Evolutionary conservation across 2,888 invertebrate genomes (phyloP).

Genomic region (Norana najaformis): DNA sequence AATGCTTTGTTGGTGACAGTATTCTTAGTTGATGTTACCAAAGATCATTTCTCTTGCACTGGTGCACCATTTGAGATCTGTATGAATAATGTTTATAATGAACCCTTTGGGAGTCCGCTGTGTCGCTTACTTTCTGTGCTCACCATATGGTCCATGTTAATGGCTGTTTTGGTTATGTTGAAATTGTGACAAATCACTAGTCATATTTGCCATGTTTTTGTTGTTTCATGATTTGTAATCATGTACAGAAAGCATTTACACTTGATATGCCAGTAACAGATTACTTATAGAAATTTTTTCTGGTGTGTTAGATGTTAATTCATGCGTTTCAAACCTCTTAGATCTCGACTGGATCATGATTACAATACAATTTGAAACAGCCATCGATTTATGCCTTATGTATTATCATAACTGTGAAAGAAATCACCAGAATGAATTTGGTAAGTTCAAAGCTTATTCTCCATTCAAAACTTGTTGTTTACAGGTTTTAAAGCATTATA

Average conservation of each 20-base stretch:
- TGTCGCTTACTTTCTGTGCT: not conserved
- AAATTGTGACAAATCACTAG: not conserved
- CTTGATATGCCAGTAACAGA: slow-evolving; percentile 13
- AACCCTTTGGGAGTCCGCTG: not conserved
- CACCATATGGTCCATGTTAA: not conserved
- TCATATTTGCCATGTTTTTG: not conserved
- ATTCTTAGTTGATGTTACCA: not conserved
- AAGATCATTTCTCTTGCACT: no score
- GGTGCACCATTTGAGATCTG: not conserved
- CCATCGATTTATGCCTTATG: no score
- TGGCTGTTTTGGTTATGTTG: not conserved
- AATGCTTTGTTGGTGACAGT: not conserved
- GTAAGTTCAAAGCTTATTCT: no score
- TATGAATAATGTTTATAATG: not conserved
- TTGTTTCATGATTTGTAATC: not conserved
- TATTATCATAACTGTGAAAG: no score
- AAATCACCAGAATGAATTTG: no score
- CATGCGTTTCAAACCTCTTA: not conserved
- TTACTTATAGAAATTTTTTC: not conserved
- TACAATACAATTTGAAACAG: no score
- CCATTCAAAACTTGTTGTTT: no score
- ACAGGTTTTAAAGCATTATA: no score
- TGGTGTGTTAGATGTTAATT: not conserved
- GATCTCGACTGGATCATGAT: no score
- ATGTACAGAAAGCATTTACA: slow-evolving; percentile 1